Base-by-base conservation (phyloP, 2,888 invertebrate genomes). In the Griposia aprilina region DNA sequence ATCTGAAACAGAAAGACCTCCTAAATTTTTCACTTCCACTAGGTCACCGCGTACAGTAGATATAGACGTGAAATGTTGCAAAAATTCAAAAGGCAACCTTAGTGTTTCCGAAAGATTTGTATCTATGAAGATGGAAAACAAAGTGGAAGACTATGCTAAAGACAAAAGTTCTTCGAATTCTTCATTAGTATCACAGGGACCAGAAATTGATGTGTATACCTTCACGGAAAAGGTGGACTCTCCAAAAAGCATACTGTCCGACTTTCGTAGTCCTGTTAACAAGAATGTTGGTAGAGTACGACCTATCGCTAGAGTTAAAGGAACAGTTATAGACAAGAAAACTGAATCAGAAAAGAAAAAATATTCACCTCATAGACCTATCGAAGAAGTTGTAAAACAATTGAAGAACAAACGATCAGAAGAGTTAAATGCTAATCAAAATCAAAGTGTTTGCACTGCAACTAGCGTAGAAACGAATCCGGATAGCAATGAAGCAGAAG, bases 211-310 rank as follows among this genome's bases (percentile, higher is more conserved):
- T 83, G 97, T 97, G 30, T 97, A 97, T 86, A 96, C 97, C 15
- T 97, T 97, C 87, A 95, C 97, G 7, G 97, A 97, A 89, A 97
- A 97, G 86, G 96, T 96, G 0, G 97, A 97, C 90, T 97, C 97
- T 23, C 97, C 97, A 52, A 97, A 97, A 91, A 96, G 95, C 73
- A 95, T 96, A 85, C 89, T 97, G 41, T 94, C 96, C 10, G 97
- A 96, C 88, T 96, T 96, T 85, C 94, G 96, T 60, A 94, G 93
- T 89, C 95, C 96, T 23, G 90, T 93, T 8, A 94, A 92, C 82
- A 96, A 96, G 90, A 96, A 94, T 84, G 88, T 96, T 71, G 96
- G 96, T 7, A 92, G 96, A 86, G 97, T 97, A 10, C 92, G 97
- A 68, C 97, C 97, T 7, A 96, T 97, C 83, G 97, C 97, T 55